Evolutionary conservation across 1,140 invertebrate species (phyloP).

Genomic region (Lucilia sericata): DNA sequence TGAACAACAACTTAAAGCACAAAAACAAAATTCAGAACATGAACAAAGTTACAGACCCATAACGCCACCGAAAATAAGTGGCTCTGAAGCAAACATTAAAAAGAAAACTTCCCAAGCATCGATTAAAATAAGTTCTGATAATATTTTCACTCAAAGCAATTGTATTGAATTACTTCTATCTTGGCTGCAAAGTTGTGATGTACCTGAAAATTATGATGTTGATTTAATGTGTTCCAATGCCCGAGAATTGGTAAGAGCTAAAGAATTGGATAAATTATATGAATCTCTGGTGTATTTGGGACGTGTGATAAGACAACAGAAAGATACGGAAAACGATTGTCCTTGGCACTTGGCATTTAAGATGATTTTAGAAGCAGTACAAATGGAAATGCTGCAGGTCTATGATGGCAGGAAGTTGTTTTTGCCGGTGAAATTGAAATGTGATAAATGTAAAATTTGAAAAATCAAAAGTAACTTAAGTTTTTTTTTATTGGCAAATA

Average conservation of each 20-base stretch:
- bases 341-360: conserved; percentile 67
- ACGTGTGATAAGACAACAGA: conserved; percentile 54
- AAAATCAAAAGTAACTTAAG: neutral
- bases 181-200: conserved; percentile 63
- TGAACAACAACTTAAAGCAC: conserved; percentile 32
- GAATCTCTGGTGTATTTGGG: conserved; percentile 65
- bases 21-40: conserved; percentile 20
- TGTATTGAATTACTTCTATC: conserved; percentile 59
- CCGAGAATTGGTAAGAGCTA: conserved; percentile 42
- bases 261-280: conserved; percentile 51
- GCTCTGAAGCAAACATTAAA: neutral
- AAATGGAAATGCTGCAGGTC: conserved; percentile 58
- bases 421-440: conserved; percentile 38
- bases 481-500: neutral
- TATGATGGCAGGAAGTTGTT: conserved; percentile 42
- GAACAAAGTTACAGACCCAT: conserved; percentile 19
- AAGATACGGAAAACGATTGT: conserved; percentile 47
- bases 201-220: conserved; percentile 66
- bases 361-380: conserved; percentile 59
- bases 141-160: conserved; percentile 47
- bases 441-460: conserved; percentile 45
- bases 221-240: conserved; percentile 67
- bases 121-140: conserved; percentile 17
- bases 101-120: neutral
- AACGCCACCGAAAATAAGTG: neutral